These are phyloP conservation scores for Bothrops alternatus DNA, from an alignment of 2,797 vertebrate genomes.

Conservation along the genomic window DNA sequence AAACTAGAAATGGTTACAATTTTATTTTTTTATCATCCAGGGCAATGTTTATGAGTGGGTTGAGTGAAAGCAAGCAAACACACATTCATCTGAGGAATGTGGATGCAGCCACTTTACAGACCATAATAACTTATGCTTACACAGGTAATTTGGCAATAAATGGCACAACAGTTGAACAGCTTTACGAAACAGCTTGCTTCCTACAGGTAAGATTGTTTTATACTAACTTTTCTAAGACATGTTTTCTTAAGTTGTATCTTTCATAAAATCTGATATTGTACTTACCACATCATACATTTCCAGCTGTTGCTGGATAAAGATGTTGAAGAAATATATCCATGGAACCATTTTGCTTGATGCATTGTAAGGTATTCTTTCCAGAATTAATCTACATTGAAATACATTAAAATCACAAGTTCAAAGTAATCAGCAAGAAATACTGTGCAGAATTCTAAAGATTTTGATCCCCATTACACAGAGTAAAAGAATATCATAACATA, in stretches of 20 bases:
- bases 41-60: slow-evolving; percentile 98
- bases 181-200: slow-evolving; percentile 98
- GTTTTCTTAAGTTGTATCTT: neutral
- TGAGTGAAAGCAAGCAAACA: slow-evolving; percentile 97
- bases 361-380: neutral
- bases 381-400: neutral
- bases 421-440: neutral
- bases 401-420: neutral
- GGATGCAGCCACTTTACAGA: slow-evolving; percentile 90
- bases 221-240: neutral
- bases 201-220: slow-evolving; percentile 81
- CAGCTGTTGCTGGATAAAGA: neutral
- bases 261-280: neutral
- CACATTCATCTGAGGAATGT: slow-evolving; percentile 94
- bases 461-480: neutral
- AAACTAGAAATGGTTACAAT: neutral
- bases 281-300: neutral
- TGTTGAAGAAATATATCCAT: neutral
- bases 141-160: slow-evolving; percentile 93
- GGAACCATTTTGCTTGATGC: neutral
- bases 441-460: neutral
- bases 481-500: neutral
- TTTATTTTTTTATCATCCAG: slow-evolving; percentile 63
- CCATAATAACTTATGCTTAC: slow-evolving; percentile 95
- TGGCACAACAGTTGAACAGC: slow-evolving; percentile 93